These are phyloP conservation scores for Neostethus bicornis DNA, from an alignment of 2,797 vertebrate species.

Conservation along the genomic window DNA sequence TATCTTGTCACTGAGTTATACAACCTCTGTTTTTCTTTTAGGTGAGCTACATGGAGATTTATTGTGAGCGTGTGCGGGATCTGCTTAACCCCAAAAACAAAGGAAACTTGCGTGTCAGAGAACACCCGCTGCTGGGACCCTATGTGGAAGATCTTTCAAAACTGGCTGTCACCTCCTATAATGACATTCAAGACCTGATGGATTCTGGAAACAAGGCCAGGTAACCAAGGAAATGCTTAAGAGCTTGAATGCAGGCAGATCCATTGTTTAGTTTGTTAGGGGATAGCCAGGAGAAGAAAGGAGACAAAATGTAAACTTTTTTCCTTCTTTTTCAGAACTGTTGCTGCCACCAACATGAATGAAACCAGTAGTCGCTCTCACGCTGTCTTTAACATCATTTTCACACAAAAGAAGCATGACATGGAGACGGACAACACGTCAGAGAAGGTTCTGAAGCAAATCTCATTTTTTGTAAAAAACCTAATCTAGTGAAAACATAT, in stretches of 20 bases:
- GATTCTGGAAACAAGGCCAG: constrained; percentile 99
- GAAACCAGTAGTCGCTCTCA: constrained; percentile 99
- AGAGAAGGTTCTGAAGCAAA: constrained; percentile 84
- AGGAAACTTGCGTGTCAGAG: constrained; percentile 94
- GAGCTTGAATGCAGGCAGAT: background rate
- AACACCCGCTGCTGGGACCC: constrained; percentile 95
- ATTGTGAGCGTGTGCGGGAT: constrained; percentile 96
- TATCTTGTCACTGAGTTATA: background rate
- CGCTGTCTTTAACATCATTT: constrained; percentile 98
- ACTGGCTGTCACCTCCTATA: constrained; percentile 95
- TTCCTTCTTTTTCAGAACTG: constrained; percentile 81
- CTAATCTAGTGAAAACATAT: background rate
- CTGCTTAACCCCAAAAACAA: constrained; percentile 98
- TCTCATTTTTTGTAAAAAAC: no score
- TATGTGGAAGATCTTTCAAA: constrained; percentile 98
- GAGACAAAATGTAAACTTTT: background rate
- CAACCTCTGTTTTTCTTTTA: constrained; percentile 48
- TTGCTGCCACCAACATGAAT: constrained; percentile 99
- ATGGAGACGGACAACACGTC: constrained; percentile 89
- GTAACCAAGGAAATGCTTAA: constrained; percentile 63
- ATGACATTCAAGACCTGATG: constrained; percentile 98
- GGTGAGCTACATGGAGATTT: constrained; percentile 99
- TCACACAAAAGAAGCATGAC: constrained; percentile 94
- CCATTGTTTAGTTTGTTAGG: background rate
- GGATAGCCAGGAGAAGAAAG: background rate